Evolutionary conservation across 2,888 invertebrate species (phyloP).

Genomic region (Liposcelis brunnea): DNA sequence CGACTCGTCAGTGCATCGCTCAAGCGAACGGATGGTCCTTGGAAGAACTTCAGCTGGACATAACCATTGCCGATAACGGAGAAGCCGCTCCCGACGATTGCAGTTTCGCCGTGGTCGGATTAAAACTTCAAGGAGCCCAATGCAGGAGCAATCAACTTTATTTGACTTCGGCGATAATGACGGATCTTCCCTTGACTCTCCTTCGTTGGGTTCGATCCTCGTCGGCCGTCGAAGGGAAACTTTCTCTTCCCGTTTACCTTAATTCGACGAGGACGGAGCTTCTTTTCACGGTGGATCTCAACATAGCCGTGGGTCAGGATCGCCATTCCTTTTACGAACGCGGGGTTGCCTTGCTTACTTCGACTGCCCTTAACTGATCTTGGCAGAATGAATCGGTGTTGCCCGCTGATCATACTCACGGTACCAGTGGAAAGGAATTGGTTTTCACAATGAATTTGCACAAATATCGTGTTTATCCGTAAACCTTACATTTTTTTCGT

Average conservation of each 20-base stretch:
- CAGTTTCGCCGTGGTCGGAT: conserved; percentile 37
- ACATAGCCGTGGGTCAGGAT: conserved; percentile 77
- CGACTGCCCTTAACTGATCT: conserved; percentile 66
- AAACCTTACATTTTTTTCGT: too few species aligned
- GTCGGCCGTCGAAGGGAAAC: conserved; percentile 37
- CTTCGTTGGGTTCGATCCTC: conserved; percentile 66
- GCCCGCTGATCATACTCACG: background rate
- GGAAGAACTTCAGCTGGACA: conserved; percentile 83
- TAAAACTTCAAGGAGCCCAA: conserved; percentile 92
- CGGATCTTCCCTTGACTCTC: conserved; percentile 76
- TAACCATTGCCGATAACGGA: conserved; percentile 41
- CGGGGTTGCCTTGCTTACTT: conserved; percentile 91
- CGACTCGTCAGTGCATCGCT: conserved; percentile 95
- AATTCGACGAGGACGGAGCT: conserved; percentile 91
- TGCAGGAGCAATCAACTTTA: conserved; percentile 80
- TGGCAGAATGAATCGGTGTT: background rate
- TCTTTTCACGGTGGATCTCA: conserved; percentile 87
- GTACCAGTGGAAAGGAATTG: background rate
- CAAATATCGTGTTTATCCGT: background rate
- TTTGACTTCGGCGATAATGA: conserved; percentile 86
- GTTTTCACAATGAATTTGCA: conserved; percentile 1
- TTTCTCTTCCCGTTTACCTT: conserved; percentile 90
- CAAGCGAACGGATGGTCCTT: conserved; percentile 93
- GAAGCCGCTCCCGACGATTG: conserved; percentile 26
- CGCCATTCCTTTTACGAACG: conserved; percentile 95